Conservation (phyloP, 2,888 invertebrate species). For the Dendrolimus houi region DNA sequence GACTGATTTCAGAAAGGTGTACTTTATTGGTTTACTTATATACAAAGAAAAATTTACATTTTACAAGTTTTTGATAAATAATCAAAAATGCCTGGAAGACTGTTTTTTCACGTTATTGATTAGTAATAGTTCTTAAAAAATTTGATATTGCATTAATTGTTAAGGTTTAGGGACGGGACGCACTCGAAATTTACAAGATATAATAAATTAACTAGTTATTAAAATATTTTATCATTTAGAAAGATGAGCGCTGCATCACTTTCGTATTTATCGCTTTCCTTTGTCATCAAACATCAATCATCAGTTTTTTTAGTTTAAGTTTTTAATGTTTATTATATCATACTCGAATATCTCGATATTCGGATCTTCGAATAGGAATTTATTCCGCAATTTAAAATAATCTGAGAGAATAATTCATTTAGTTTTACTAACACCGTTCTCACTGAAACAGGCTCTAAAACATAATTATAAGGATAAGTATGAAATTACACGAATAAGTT, state of each 20-base stretch:
- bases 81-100: conserved; percentile 67
- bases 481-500: too few species aligned
- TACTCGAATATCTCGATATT: too few species aligned
- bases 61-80: conserved; percentile 65
- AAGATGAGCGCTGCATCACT: too few species aligned
- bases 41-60: conserved; percentile 64
- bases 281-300: not conserved
- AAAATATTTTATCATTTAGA: too few species aligned
- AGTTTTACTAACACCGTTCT: not conserved
- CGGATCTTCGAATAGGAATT: too few species aligned
- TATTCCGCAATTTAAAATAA: too few species aligned
- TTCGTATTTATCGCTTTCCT: not conserved
- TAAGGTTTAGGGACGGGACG: conserved; percentile 51
- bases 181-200: conserved; percentile 38
- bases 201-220: too few species aligned
- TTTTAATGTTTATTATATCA: not conserved
- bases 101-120: conserved; percentile 67
- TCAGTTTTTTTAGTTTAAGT: not conserved
- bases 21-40: conserved; percentile 47
- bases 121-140: conserved; percentile 65
- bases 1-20: conserved; percentile 62
- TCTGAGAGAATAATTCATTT: too few species aligned
- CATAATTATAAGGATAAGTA: too few species aligned
- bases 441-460: not conserved
- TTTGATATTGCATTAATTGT: conserved; percentile 66